These are phyloP conservation scores for Drosophila nr. perissopoda DNA, from an alignment of 2,888 invertebrate species.

Conservation along the genomic window DNA sequence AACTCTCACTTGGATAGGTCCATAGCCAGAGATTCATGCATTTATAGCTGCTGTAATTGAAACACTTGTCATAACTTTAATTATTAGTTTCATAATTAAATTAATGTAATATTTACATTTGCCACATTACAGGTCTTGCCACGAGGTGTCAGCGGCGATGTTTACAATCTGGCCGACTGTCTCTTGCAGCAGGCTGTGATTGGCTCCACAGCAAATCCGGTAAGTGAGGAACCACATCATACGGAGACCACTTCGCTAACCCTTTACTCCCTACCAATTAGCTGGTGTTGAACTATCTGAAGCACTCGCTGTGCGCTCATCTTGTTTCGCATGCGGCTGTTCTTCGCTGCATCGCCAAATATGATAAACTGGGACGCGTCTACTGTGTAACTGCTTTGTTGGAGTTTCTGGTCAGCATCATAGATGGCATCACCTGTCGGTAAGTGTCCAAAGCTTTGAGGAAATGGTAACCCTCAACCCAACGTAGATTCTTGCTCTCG, in stretches of 20 bases:
- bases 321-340: slow-evolving; percentile 96
- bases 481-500: background rate
- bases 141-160: slow-evolving; percentile 95
- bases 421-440: slow-evolving; percentile 87
- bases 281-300: slow-evolving; percentile 95
- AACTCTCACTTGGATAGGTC: slow-evolving; percentile 17
- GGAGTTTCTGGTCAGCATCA: slow-evolving; percentile 92
- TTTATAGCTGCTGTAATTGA: background rate
- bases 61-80: background rate
- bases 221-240: slow-evolving; percentile 43
- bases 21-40: background rate
- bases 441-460: slow-evolving; percentile 37
- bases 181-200: slow-evolving; percentile 97
- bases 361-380: slow-evolving; percentile 93
- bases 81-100: background rate
- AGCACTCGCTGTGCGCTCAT: slow-evolving; percentile 95
- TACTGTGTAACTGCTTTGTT: slow-evolving; percentile 94
- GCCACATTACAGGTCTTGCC: slow-evolving; percentile 87
- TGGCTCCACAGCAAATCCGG: slow-evolving; percentile 94
- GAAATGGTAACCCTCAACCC: background rate
- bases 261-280: slow-evolving; percentile 81
- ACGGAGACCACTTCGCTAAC: background rate
- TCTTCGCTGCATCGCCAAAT: slow-evolving; percentile 93
- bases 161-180: slow-evolving; percentile 96
- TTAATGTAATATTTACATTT: background rate